These are phyloP conservation scores for Tringa solitaria DNA, from an alignment of 2,113 vertebrate species.

Conservation along the genomic window DNA sequence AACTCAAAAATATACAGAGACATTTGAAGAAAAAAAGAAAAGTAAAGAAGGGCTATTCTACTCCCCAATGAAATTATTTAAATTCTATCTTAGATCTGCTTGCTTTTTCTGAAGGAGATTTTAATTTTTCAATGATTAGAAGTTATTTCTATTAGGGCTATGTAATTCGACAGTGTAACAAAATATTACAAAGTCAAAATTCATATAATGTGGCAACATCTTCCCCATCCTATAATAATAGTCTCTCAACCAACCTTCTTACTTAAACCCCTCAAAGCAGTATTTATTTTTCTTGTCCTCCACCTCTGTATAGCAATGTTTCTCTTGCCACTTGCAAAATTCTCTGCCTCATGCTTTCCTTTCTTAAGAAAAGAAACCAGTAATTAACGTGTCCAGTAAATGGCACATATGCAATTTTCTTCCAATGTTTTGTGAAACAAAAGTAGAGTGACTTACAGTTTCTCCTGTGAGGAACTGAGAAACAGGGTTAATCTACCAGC, in stretches of 20 bases:
- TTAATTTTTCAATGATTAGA: neutral
- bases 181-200: neutral
- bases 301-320: neutral
- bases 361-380: neutral
- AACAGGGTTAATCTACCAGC: neutral
- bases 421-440: neutral
- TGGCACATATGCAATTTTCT: neutral
- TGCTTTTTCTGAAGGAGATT: neutral
- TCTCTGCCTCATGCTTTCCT: neutral
- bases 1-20: neutral
- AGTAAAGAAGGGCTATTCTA: rapidly evolving
- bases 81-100: neutral
- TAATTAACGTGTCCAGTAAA: neutral
- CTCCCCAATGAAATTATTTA: neutral
- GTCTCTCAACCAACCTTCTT: neutral
- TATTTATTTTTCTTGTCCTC: neutral
- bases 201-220: neutral
- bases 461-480: neutral
- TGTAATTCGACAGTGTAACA: neutral
- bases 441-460: neutral
- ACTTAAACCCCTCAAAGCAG: neutral
- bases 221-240: neutral
- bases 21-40: neutral
- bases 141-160: neutral
- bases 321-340: neutral